phyloP scores from a whole-genome alignment of 2,113 vertebrate species.

The Limnothrissa miodon region DNA sequence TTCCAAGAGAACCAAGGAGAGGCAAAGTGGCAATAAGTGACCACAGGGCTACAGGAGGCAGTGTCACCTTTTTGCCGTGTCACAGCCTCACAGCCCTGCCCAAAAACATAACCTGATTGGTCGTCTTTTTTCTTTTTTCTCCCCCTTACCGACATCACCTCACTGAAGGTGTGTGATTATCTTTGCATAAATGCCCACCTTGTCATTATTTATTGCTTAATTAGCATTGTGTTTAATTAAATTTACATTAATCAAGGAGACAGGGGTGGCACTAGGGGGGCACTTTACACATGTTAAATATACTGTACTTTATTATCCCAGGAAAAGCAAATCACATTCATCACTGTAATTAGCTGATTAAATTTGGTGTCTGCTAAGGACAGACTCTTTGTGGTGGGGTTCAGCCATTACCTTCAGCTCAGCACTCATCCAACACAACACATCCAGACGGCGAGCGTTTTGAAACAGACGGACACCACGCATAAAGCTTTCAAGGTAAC shows the following conservation, averaged over 20 bases:
- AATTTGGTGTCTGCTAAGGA: slow-evolving; percentile 45
- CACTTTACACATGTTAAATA: slow-evolving; percentile 71
- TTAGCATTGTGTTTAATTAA: slow-evolving; percentile 72
- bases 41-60: not conserved
- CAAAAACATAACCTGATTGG: slow-evolving; percentile 52
- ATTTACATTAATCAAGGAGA: slow-evolving; percentile 75
- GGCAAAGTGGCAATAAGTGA: not conserved
- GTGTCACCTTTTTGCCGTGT: not conserved
- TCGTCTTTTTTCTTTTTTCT: not conserved
- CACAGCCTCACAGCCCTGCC: not conserved
- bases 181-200: slow-evolving; percentile 70
- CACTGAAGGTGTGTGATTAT: slow-evolving; percentile 62
- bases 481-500: not conserved
- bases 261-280: slow-evolving; percentile 65
- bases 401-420: not conserved
- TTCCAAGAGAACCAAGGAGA: not conserved
- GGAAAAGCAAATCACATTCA: slow-evolving; percentile 63
- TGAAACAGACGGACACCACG: not conserved
- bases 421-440: not conserved
- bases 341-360: slow-evolving; percentile 65
- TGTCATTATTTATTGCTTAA: slow-evolving; percentile 77
- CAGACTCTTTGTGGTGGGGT: slow-evolving; percentile 1
- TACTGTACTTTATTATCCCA: slow-evolving; percentile 69
- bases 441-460: not conserved
- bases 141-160: slow-evolving; percentile 35